Evolutionary conservation across 2,888 invertebrate genomes (phyloP).

Genomic region (Agriopis leucophaearia): DNA sequence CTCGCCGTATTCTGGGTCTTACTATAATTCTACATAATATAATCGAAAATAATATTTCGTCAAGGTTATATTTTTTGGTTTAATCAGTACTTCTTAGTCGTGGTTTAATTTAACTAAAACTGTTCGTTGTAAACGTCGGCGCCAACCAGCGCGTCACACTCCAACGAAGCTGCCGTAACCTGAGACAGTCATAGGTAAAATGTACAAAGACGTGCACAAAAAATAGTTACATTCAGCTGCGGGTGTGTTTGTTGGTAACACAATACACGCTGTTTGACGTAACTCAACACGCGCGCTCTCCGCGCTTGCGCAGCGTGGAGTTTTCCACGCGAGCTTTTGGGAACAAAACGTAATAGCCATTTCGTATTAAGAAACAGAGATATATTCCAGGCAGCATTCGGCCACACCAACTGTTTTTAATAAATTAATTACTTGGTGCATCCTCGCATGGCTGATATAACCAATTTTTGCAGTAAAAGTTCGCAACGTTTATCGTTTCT

Average conservation of each 20-base stretch:
- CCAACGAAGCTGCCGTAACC: slow-evolving; percentile 26
- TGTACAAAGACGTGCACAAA: slow-evolving; percentile 38
- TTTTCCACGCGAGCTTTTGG: slow-evolving; percentile 14
- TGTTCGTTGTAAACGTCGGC: neutral
- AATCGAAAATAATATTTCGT: no score
- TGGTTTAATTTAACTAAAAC: neutral
- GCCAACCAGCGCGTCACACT: slow-evolving; percentile 24
- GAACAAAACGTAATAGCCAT: neutral
- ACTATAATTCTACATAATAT: no score
- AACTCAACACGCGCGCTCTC: slow-evolving; percentile 36
- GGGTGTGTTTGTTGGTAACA: slow-evolving; percentile 43
- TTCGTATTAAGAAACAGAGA: neutral
- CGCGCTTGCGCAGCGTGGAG: slow-evolving; percentile 26
- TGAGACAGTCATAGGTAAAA: slow-evolving; percentile 19
- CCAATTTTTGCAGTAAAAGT: no score
- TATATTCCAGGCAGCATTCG: no score
- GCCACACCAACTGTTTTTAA: neutral
- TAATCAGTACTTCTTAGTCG: neutral
- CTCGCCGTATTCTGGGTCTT: no score
- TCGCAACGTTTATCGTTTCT: no score
- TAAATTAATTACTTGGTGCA: neutral
- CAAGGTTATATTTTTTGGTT: no score
- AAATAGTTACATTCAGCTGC: slow-evolving; percentile 41
- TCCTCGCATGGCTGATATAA: no score
- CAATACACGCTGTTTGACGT: slow-evolving; percentile 40